phyloP scores from a whole-genome alignment of 92 coral and sea anemone species.

The Phenganax marumi region DNA sequence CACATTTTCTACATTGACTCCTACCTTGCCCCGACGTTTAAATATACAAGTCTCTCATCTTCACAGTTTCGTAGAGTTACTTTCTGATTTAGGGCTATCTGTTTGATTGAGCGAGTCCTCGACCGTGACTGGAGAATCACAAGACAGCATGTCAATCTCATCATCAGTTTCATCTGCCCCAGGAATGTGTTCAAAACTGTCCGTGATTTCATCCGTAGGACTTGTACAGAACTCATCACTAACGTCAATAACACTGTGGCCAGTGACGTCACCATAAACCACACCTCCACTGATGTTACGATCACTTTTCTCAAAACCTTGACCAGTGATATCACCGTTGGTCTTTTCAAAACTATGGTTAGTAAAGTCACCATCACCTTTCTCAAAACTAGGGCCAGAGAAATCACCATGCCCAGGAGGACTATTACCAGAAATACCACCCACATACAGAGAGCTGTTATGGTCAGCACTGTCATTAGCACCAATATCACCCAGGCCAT shows the following conservation, averaged over 20 bases:
- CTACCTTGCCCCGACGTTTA: too few species aligned
- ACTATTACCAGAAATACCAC: not conserved
- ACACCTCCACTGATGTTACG: constrained; percentile 6
- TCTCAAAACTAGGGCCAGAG: not conserved
- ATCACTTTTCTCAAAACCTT: not conserved
- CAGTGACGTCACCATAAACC: constrained; percentile 7
- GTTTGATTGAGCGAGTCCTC: constrained; percentile 23
- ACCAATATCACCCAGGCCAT: not conserved
- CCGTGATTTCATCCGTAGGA: constrained; percentile 84
- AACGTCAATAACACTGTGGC: not conserved
- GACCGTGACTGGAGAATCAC: constrained; percentile 64
- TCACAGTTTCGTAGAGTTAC: constrained; percentile 3
- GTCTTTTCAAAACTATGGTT: not conserved
- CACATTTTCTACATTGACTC: too few species aligned
- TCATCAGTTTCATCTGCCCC: constrained; percentile 84
- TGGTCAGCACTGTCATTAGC: not conserved
- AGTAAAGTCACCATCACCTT: constrained; percentile 7
- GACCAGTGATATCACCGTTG: constrained; percentile 3
- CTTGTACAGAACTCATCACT: constrained; percentile 48
- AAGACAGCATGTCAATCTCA: constrained; percentile 75
- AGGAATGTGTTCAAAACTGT: constrained; percentile 91
- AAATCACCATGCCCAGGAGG: not conserved
- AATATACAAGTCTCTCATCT: not conserved
- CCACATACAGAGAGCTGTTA: not conserved
- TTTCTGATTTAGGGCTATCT: constrained; percentile 12